A percentile compares a stretch with the other conserved stretches of the same genome.
phyloP scores from a whole-genome alignment of 2,888 invertebrate species.

The Acronicta psi region DNA sequence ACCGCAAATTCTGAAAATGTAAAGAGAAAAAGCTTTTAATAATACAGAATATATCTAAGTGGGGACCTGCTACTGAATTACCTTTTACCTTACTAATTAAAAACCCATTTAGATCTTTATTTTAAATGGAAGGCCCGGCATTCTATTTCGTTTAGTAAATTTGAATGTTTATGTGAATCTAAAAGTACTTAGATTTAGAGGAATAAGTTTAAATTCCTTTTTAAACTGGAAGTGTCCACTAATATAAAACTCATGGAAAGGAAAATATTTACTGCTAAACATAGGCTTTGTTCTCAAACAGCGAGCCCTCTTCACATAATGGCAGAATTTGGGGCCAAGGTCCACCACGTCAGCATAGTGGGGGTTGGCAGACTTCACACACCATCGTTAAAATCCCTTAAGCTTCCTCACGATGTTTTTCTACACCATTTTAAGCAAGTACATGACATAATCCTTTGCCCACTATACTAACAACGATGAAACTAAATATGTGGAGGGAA shows the following conservation, averaged over 20 bases:
- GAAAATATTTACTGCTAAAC: no score
- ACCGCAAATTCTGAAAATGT: slow-evolving; percentile 33
- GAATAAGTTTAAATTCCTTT: no score
- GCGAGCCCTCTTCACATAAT: no score
- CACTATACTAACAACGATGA: not conserved
- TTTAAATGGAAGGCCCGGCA: slow-evolving; percentile 25
- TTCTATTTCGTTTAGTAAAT: slow-evolving; percentile 33
- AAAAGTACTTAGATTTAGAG: slow-evolving; percentile 10
- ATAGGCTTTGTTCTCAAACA: no score
- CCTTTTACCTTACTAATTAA: slow-evolving; percentile 52
- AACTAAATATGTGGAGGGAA: not conserved
- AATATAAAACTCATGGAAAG: no score
- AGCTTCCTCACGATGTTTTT: no score
- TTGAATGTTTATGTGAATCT: slow-evolving; percentile 17
- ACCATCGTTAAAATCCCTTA: no score
- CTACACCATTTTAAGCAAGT: not conserved
- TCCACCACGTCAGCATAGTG: no score
- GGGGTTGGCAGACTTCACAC: no score
- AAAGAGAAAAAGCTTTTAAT: slow-evolving; percentile 46
- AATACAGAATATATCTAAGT: slow-evolving; percentile 35
- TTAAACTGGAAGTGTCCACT: slow-evolving; percentile 12
- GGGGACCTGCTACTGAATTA: slow-evolving; percentile 39
- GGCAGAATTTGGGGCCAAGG: no score
- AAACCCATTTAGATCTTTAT: slow-evolving; percentile 40
- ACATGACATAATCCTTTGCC: not conserved